phyloP scores from a whole-genome alignment of 2,888 invertebrate genomes.

The Lepidochrysops patricia region DNA sequence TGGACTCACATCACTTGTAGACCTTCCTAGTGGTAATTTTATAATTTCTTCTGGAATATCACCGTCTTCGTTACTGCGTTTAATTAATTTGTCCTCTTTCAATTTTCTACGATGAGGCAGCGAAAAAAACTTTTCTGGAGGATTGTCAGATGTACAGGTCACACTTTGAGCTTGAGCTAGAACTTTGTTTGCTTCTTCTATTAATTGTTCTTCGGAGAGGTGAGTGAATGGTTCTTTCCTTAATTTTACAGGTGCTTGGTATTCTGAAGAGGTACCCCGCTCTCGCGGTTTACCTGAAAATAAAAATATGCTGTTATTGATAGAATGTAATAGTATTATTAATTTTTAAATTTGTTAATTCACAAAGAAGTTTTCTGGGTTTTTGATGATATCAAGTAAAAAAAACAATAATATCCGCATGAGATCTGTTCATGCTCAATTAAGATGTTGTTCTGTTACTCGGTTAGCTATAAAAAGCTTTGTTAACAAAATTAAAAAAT shows the following conservation, averaged over 20 bases:
- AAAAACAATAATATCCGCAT: background rate
- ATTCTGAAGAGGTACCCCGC: slow-evolving; percentile 50
- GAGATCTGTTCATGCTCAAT: background rate
- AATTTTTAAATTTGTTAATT: slow-evolving; percentile 6
- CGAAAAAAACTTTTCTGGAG: slow-evolving; percentile 80
- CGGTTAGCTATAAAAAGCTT: background rate
- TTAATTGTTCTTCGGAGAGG: slow-evolving; percentile 81
- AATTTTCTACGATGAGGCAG: slow-evolving; percentile 77
- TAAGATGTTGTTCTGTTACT: background rate
- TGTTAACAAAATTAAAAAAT: background rate
- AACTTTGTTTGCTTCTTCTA: slow-evolving; percentile 84
- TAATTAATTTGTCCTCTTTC: slow-evolving; percentile 48
- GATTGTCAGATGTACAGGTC: slow-evolving; percentile 76
- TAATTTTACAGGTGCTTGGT: slow-evolving; percentile 35
- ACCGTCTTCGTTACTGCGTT: slow-evolving; percentile 74
- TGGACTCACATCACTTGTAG: slow-evolving; percentile 72
- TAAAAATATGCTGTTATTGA: slow-evolving; percentile 22
- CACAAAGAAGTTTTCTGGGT: background rate
- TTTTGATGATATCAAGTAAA: background rate
- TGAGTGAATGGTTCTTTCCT: slow-evolving; percentile 77
- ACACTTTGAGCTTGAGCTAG: slow-evolving; percentile 83
- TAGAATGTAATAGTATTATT: background rate
- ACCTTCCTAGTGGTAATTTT: slow-evolving; percentile 65
- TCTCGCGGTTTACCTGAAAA: slow-evolving; percentile 67
- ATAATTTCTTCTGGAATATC: slow-evolving; percentile 39